These are phyloP conservation scores for Blastobasis adustella DNA, from an alignment of 2,888 invertebrate genomes.

Conservation along the genomic window DNA sequence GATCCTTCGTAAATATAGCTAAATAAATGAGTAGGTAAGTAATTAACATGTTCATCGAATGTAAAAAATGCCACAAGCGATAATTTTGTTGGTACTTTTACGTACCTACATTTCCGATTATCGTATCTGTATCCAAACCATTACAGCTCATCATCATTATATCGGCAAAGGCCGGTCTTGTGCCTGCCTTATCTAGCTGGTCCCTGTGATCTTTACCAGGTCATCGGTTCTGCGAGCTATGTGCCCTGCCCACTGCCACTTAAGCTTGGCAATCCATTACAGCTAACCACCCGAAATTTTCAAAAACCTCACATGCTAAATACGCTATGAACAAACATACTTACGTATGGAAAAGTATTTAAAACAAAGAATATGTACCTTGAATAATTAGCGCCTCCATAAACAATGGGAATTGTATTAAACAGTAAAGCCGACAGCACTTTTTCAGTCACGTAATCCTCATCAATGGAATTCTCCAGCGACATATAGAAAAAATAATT, in stretches of 20 bases:
- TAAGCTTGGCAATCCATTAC: background rate
- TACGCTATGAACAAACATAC: no score
- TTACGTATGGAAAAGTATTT: no score
- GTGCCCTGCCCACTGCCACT: no score
- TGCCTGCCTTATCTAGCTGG: no score
- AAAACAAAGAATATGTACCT: constrained; percentile 11
- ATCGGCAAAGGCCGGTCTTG: no score
- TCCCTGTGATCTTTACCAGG: no score
- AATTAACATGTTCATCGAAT: no score
- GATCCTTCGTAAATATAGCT: background rate
- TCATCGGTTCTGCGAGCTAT: no score
- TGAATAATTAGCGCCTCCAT: constrained; percentile 61
- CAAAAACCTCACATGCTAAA: background rate
- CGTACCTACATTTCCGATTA: background rate
- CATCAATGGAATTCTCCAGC: constrained; percentile 44
- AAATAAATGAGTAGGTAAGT: background rate
- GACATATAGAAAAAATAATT: constrained; percentile 48
- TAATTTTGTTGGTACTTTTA: no score
- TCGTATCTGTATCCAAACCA: no score
- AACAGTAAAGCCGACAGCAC: constrained; percentile 22
- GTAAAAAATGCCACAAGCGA: no score
- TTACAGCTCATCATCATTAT: no score
- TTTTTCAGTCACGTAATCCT: constrained; percentile 42
- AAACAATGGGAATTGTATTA: constrained; percentile 76
- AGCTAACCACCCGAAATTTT: background rate